Percentiles rank a stretch among this genome's conserved stretches.
Evolutionary conservation across 2,888 invertebrate genomes (phyloP).

Genomic region (Pollenia labialis): DNA sequence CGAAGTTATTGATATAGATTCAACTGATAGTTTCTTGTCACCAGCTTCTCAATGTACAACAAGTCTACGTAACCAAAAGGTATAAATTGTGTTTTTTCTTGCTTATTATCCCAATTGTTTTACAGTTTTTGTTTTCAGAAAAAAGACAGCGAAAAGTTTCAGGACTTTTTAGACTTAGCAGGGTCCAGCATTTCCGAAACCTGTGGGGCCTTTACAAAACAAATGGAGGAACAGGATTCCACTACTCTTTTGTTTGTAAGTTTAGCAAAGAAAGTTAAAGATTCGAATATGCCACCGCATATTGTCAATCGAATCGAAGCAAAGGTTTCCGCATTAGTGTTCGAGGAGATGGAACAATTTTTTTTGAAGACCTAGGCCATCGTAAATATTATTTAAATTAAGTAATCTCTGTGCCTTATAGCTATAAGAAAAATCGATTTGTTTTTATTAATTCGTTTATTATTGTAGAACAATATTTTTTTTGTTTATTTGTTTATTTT

Average conservation of each 20-base stretch:
- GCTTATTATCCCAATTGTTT: too few relatives aligned
- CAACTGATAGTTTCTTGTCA: too few relatives aligned
- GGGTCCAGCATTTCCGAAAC: conserved; percentile 38
- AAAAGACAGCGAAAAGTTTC: conserved; percentile 35
- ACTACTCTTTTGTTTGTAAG: conserved; percentile 36
- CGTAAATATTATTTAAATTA: too few relatives aligned
- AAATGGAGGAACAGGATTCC: conserved; percentile 19
- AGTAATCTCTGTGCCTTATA: too few relatives aligned
- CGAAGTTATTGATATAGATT: too few relatives aligned
- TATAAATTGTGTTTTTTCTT: too few relatives aligned
- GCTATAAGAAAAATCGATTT: too few relatives aligned
- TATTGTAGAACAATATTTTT: too few relatives aligned
- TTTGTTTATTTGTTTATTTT: too few relatives aligned
- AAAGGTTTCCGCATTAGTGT: conserved; percentile 48
- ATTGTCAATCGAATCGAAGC: conserved; percentile 49
- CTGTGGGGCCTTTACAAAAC: conserved; percentile 24
- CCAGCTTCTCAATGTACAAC: too few relatives aligned
- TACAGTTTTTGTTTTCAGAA: conserved; percentile 5
- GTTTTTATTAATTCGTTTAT: too few relatives aligned
- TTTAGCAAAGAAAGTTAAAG: conserved; percentile 48
- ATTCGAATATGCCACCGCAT: conserved; percentile 40
- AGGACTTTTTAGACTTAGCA: conserved; percentile 40
- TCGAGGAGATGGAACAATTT: conserved; percentile 43
- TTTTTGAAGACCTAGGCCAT: background rate
- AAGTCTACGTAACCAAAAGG: too few relatives aligned